These are phyloP conservation scores for Bufo bufo DNA, from an alignment of 2,113 vertebrate species.

Conservation along the genomic window DNA sequence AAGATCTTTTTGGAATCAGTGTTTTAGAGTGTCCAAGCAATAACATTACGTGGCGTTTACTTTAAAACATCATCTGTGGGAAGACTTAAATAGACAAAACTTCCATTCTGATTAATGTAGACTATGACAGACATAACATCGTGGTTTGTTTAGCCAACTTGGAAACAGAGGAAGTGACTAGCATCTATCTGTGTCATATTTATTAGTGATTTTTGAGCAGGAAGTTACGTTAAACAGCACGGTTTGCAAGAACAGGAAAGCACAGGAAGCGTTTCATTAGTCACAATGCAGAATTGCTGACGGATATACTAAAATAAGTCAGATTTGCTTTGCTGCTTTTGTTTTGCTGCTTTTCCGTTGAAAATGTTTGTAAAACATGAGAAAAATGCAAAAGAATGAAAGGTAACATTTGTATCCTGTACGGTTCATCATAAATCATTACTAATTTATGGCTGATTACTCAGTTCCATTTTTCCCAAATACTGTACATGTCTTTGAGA, in stretches of 20 bases:
- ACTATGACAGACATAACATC: slow-evolving; percentile 55
- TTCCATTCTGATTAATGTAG: slow-evolving; percentile 46
- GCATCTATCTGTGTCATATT: slow-evolving; percentile 40
- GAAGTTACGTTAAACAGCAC: slow-evolving; percentile 47
- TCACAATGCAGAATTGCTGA: slow-evolving; percentile 48
- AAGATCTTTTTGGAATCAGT: background rate
- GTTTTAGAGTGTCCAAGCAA: background rate
- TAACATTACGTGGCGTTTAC: background rate
- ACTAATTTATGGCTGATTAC: too few species aligned
- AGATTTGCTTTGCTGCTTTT: slow-evolving; percentile 29
- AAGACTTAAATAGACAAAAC: slow-evolving; percentile 30
- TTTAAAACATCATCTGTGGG: background rate
- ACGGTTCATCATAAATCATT: background rate
- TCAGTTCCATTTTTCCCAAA: too few species aligned
- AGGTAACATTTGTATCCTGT: background rate
- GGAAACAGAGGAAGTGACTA: slow-evolving; percentile 50
- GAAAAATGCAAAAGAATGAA: background rate
- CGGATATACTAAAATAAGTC: slow-evolving; percentile 47
- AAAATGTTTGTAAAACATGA: background rate
- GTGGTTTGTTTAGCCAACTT: slow-evolving; percentile 39
- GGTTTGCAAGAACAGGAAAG: slow-evolving; percentile 41
- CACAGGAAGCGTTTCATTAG: slow-evolving; percentile 34
- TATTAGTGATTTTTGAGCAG: slow-evolving; percentile 45
- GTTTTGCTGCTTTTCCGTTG: background rate
- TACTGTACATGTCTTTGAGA: too few species aligned